These are phyloP conservation scores for Gymnogyps californianus DNA, from an alignment of 2,113 vertebrate genomes.

Conservation along the genomic window DNA sequence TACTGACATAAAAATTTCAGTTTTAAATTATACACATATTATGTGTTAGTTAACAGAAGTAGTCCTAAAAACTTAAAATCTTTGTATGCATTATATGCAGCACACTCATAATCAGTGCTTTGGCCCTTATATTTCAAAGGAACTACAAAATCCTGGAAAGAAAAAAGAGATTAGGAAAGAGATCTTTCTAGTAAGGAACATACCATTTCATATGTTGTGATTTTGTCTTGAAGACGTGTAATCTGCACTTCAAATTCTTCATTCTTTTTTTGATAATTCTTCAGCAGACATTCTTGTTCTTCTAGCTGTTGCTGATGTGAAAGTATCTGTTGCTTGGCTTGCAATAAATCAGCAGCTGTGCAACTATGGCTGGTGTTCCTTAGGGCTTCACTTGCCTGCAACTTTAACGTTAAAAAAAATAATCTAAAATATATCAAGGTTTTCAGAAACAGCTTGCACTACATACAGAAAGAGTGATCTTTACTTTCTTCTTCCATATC, in stretches of 20 bases:
- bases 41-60: neutral
- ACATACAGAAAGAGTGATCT: neutral
- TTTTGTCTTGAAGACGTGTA: conserved; percentile 74
- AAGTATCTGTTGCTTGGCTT: conserved; percentile 87
- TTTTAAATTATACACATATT: neutral
- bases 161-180: neutral
- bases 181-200: neutral
- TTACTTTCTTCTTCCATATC: neutral
- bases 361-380: conserved; percentile 91
- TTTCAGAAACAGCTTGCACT: neutral
- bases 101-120: neutral
- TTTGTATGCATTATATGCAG: neutral
- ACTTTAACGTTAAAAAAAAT: conserved; percentile 69
- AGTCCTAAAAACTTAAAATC: neutral
- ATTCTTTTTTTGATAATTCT: conserved; percentile 74
- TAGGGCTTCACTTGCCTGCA: conserved; percentile 92
- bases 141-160: neutral
- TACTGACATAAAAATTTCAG: neutral
- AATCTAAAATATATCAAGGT: neutral
- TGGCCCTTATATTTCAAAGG: neutral
- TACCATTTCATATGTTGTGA: conserved; percentile 79
- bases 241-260: conserved; percentile 76
- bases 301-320: conserved; percentile 87
- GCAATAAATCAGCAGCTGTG: conserved; percentile 89
- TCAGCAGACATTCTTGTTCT: conserved; percentile 76